Evolutionary conservation across 2,797 vertebrate genomes (phyloP), one percentile per base, ranked within the genome.

Genomic region (Silurus aristotelis): DNA sequence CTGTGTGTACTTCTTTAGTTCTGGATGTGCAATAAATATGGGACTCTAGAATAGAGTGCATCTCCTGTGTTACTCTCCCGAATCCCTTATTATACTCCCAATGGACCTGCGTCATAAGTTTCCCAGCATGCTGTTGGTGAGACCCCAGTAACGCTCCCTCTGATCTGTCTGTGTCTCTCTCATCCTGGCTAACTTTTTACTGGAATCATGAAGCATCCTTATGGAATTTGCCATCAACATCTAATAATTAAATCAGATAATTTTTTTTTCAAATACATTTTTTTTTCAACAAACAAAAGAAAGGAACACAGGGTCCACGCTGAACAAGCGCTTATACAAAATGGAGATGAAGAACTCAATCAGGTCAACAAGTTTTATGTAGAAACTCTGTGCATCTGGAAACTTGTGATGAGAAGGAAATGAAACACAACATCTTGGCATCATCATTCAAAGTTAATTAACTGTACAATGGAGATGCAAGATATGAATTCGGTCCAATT

Each of bases 31-130:
- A 46, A 27, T 17, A 38, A 77, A 75, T 58, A 22, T 6, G 31
- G 58, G 3, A 63, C 82, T 56, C 22, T 77, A 56, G 66, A 52
- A 87, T 85, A 43, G 43, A 75, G 2, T 48, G 22, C 5, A 63
- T 25, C 25, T 22, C 12, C 15, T 64, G 55, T 77, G 15, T 70
- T 79, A 14, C 20, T 52, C 22, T 80, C 75, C 1, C 1, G 10
- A 19, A 46, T 1, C 61, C 55, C 87, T 43, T 86, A 89, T 91
- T 90, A 87, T 89, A 85, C 75, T 86, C 48, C 43, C 67, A 83
- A 73, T 60, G 66, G 5, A 73, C 52, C 52, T 92, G 87, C 89
- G 91, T 91, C 91, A 92, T 48, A 60, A 56, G 63, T 87, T 22
- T 77, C 87, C 73, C 72, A 46, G 82, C 61, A 87, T 85, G 82